Base-by-base conservation (phyloP, 2,113 vertebrate genomes). In the Lynx canadensis region DNA sequence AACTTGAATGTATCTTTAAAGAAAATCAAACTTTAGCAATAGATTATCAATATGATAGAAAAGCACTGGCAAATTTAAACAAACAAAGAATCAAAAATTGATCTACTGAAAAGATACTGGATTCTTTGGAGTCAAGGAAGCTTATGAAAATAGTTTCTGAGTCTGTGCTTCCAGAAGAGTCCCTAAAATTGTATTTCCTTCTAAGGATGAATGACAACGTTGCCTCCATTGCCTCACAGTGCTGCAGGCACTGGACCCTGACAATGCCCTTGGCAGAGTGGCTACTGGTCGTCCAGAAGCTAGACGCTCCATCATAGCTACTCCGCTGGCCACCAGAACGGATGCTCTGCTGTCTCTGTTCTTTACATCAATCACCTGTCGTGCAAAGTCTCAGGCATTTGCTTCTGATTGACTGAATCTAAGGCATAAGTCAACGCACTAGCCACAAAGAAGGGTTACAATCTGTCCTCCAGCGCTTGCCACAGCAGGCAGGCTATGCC, bases 251-350 rank as follows among this genome's bases (percentile, higher is more conserved):
- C 4, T 13, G 76, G 50, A 31, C 85, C 7, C 66, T 89, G 74
- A 29, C 7, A 3, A 25, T 23, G 27, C 3, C 14, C 2, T 18
- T 36, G 33, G 15, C 21, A 18, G 3, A 3, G 4, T n/a, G 69
- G n/a, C 55, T 29, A 3, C 36, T 14, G 27, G 29, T 31, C 27
- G 7, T n/a, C 29, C 25, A 21, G 16, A 45, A 36, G 90, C 52
- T 18, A 33, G 11, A 18, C 13, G n/a, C 4, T 8, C 33, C 31
- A 5, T 73, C 57, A n/a, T 25, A 38, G 66, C 21, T 82, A 36
- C 13, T 45, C 31, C 55, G 13, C 38, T 27, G 55, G 19, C 31
- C 31, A 16, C n/a, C 16, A 14, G 68, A 23, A 66, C 19, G 18
- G 23, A 45, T 55, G 65, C 29, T 65, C 74, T 66, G 19, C 63